A percentile compares a stretch with the other conserved stretches of the same genome.
Evolutionary conservation across 2,888 invertebrate species (phyloP).

Genomic region (Stenodera caucasica): DNA sequence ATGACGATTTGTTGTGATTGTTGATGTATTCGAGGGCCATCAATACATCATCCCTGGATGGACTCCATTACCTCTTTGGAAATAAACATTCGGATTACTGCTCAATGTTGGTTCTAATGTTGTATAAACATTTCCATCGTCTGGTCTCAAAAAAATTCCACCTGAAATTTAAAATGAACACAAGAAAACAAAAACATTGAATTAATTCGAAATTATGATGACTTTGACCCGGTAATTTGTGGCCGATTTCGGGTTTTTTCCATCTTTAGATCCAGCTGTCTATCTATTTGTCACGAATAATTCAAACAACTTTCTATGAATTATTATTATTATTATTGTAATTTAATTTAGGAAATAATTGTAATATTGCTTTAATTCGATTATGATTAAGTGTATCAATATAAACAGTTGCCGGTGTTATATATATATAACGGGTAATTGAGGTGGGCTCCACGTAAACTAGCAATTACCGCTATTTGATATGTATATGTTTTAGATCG

Average conservation of each 20-base stretch:
- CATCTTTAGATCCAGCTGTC: background rate
- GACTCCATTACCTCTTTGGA: slow-evolving; percentile 77
- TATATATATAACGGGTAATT: slow-evolving; percentile 1
- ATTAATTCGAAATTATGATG: background rate
- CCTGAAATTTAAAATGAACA: slow-evolving; percentile 56
- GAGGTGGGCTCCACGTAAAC: background rate
- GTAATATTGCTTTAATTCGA: background rate
- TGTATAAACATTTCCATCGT: slow-evolving; percentile 83
- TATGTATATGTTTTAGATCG: background rate
- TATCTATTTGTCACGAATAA: too few relatives aligned
- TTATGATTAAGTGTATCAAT: background rate
- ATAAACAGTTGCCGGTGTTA: background rate
- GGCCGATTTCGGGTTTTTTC: background rate
- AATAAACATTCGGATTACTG: slow-evolving; percentile 89
- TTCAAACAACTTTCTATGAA: background rate
- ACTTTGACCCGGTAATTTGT: background rate
- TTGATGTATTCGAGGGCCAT: slow-evolving; percentile 39
- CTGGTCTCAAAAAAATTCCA: slow-evolving; percentile 73
- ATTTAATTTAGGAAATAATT: too few relatives aligned
- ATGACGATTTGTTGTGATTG: background rate
- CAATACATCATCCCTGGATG: slow-evolving; percentile 93
- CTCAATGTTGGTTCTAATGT: slow-evolving; percentile 83
- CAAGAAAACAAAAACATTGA: slow-evolving; percentile 6
- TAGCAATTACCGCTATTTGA: slow-evolving; percentile 1
- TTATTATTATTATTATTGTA: background rate